phyloP scores from a whole-genome alignment of 2,888 invertebrate genomes.

The Platynereis dumerilii region DNA sequence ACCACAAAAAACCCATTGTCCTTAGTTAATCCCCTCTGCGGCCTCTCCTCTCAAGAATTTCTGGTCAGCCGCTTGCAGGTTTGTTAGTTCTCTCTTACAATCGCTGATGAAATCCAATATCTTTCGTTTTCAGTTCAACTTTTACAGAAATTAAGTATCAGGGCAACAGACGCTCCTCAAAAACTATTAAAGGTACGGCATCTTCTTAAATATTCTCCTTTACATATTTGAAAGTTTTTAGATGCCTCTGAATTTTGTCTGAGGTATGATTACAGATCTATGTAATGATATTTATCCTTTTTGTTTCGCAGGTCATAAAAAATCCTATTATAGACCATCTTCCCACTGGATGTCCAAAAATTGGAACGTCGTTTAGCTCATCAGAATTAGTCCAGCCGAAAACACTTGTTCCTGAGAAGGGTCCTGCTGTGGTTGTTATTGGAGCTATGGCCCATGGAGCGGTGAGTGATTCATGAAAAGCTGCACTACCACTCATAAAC shows the following conservation, averaged over 20 bases:
- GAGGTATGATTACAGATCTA: no score
- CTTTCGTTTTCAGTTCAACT: constrained; percentile 79
- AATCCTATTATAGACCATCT: constrained; percentile 94
- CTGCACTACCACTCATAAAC: no score
- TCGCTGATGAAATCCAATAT: not conserved
- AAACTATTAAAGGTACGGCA: constrained; percentile 78
- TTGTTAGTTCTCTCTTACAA: no score
- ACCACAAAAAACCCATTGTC: no score
- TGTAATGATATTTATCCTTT: no score
- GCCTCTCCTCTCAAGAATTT: no score
- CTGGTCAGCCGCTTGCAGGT: no score
- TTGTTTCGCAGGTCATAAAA: constrained; percentile 81
- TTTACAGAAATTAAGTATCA: constrained; percentile 89
- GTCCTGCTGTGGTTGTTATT: constrained; percentile 85
- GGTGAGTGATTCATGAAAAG: constrained; percentile 68
- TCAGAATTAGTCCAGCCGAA: constrained; percentile 74
- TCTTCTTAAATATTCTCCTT: no score
- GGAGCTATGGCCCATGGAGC: constrained; percentile 99
- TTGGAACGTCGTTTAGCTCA: constrained; percentile 88
- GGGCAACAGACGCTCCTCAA: constrained; percentile 87
- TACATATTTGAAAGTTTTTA: no score
- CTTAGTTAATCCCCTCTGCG: no score
- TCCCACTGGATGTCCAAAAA: constrained; percentile 90
- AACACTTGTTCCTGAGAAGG: constrained; percentile 80
- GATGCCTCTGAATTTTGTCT: no score